Evolutionary conservation across 2,797 vertebrate genomes (phyloP).

Genomic region (Adrianichthys oophorus): DNA sequence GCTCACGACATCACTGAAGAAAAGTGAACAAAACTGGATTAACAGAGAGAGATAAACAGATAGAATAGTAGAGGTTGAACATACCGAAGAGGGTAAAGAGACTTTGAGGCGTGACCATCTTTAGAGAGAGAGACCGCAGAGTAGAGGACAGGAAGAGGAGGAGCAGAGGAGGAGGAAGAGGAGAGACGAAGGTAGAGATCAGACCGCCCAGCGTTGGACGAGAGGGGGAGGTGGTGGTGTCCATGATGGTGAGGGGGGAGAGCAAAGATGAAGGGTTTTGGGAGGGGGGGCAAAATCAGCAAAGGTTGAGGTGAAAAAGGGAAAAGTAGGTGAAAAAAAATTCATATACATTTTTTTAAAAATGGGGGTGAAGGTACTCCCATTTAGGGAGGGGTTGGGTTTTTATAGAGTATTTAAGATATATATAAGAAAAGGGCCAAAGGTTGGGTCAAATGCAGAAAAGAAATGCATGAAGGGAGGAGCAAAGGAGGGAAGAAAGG

Average conservation of each 20-base stretch:
- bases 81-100: constrained; percentile 99
- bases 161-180: constrained; percentile 93
- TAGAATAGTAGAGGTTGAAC: constrained; percentile 90
- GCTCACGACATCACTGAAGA: constrained; percentile 59
- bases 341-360: not conserved
- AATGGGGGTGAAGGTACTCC: constrained; percentile 10
- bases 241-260: constrained; percentile 88
- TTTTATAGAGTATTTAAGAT: constrained; percentile 18
- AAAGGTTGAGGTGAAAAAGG: constrained; percentile 69
- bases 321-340: constrained; percentile 11
- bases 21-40: constrained; percentile 61
- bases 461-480: constrained; percentile 82
- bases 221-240: constrained; percentile 89
- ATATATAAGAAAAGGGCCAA: constrained; percentile 1
- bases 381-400: constrained; percentile 2
- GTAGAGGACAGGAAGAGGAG: constrained; percentile 93
- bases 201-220: constrained; percentile 95
- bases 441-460: constrained; percentile 29
- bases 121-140: constrained; percentile 96
- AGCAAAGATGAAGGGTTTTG: constrained; percentile 68
- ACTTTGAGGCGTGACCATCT: constrained; percentile 99
- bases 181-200: constrained; percentile 93
- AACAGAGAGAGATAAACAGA: constrained; percentile 77
- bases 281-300: constrained; percentile 33
- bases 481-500: constrained; percentile 64